Evolutionary conservation across 2,888 invertebrate genomes (phyloP), one percentile per base, ranked within the genome.

Genomic region (Rugalucina vietnamica): DNA sequence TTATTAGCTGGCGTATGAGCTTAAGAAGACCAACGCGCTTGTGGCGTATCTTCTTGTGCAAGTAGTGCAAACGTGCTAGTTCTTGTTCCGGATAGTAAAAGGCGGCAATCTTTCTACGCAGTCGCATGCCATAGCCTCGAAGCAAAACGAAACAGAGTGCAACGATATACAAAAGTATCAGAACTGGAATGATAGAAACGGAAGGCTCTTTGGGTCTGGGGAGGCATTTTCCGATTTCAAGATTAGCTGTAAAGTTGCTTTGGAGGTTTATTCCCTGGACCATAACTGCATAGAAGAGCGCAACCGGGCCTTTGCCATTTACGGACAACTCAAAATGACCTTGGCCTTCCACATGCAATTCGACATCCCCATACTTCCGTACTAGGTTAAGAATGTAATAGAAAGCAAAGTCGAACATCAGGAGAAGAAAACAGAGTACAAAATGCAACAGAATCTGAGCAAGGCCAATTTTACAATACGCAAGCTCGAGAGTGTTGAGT

Each of bases 351-450:
- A 89, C 76, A 34, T 90, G 88, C 29, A 91, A 76, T 12, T 85
- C 82, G 3, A 92, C 87, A 27, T 89, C 78, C 10, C 90, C 91
- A 75, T 93, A 88, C 24, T 84, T 83, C 57, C 84, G 57, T 18
- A 93, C 89, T 10, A 92, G 79, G 3, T 81, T 76, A n/a, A 93
- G 87, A 3, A 92, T 83, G 83, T 91, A 92, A 79, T 91, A 93
- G 24, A 93, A 83, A 50, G 90, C 87, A 82, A 88, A 92, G 79
- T 93, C 92, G 81, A 93, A 92, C 8, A 82, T 54, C 21, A 89
- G 70, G 0, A 92, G 80, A 14, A 88, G 37, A 3, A 88, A 32
- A 8, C 90, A 85, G 18, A 93, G 79, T 8, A 91, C 50, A 27
- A 92, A 79, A 81, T 93, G 92, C 1, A 92, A 82, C 10, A 84